Conservation (phyloP, 2,888 invertebrate species). For the Acronicta leporina region DNA sequence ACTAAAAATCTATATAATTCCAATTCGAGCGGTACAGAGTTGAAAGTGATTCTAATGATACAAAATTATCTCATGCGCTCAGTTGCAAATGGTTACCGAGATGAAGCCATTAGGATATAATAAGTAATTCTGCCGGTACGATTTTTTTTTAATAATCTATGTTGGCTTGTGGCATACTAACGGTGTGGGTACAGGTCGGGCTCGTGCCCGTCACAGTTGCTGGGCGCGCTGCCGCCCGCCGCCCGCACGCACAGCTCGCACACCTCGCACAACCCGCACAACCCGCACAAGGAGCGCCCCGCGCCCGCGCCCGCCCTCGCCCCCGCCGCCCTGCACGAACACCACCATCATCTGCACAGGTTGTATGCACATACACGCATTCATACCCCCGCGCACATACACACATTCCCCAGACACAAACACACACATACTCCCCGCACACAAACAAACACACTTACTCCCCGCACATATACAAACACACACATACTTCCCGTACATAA, state of each 20-base stretch:
- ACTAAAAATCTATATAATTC: too few relatives aligned
- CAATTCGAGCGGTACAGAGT: too few relatives aligned
- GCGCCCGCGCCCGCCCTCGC: constrained; percentile 92
- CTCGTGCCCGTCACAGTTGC: constrained; percentile 96
- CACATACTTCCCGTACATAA: constrained; percentile 43
- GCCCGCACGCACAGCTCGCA: constrained; percentile 78
- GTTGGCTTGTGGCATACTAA: constrained; percentile 42
- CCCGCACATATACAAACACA: constrained; percentile 53
- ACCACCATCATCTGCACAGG: constrained; percentile 27
- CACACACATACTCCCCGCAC: too few relatives aligned
- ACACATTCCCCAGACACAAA: too few relatives aligned
- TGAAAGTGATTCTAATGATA: too few relatives aligned
- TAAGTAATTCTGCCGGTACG: too few relatives aligned
- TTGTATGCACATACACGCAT: constrained; percentile 15
- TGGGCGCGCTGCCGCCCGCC: constrained; percentile 90
- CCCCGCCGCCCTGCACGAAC: constrained; percentile 80
- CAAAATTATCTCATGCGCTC: too few relatives aligned
- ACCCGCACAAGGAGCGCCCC: constrained; percentile 90
- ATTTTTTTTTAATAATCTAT: neutral
- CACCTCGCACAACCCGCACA: constrained; percentile 81
- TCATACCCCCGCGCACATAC: neutral
- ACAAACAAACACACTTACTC: too few relatives aligned
- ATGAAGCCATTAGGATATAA: too few relatives aligned
- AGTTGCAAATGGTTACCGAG: too few relatives aligned
- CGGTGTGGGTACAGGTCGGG: constrained; percentile 91